Conservation (phyloP, 2,888 invertebrate species). For the Acronicta leporina region DNA sequence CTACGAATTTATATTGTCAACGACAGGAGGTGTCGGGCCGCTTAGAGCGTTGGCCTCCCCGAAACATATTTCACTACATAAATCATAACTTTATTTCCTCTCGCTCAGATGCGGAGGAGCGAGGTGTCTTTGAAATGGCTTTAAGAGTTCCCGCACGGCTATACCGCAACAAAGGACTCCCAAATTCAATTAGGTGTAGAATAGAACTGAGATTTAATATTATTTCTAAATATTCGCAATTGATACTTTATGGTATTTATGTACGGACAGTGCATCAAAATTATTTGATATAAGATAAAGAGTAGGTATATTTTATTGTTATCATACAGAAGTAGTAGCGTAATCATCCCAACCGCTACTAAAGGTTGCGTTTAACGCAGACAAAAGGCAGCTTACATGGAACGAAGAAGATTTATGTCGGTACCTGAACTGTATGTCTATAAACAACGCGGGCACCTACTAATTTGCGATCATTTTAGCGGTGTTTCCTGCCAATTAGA, state of each 20-base stretch:
- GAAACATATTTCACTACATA: slow-evolving; percentile 87
- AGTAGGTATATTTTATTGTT: too few species aligned
- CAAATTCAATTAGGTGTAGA: slow-evolving; percentile 83
- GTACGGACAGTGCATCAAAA: too few species aligned
- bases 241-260: slow-evolving; percentile 5
- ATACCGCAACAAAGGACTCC: slow-evolving; percentile 82
- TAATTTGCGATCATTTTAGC: slow-evolving; percentile 80
- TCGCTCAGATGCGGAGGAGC: slow-evolving; percentile 76
- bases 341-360: background rate
- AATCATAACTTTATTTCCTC: slow-evolving; percentile 89
- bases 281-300: too few species aligned
- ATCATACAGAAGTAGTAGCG: too few species aligned
- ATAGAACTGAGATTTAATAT: slow-evolving; percentile 71
- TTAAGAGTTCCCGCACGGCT: slow-evolving; percentile 79
- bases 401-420: slow-evolving; percentile 56
- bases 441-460: slow-evolving; percentile 59
- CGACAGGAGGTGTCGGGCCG: slow-evolving; percentile 71
- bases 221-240: slow-evolving; percentile 73
- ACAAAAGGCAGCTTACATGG: slow-evolving; percentile 28
- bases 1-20: slow-evolving; percentile 76
- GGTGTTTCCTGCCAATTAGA: slow-evolving; percentile 85
- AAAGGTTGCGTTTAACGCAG: slow-evolving; percentile 8
- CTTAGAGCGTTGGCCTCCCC: slow-evolving; percentile 71
- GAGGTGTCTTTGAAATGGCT: slow-evolving; percentile 86
- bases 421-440: slow-evolving; percentile 55